Evolutionary conservation across 2,113 vertebrate genomes (phyloP), one percentile per base, ranked within the genome.

Genomic region (Ellobius talpinus): DNA sequence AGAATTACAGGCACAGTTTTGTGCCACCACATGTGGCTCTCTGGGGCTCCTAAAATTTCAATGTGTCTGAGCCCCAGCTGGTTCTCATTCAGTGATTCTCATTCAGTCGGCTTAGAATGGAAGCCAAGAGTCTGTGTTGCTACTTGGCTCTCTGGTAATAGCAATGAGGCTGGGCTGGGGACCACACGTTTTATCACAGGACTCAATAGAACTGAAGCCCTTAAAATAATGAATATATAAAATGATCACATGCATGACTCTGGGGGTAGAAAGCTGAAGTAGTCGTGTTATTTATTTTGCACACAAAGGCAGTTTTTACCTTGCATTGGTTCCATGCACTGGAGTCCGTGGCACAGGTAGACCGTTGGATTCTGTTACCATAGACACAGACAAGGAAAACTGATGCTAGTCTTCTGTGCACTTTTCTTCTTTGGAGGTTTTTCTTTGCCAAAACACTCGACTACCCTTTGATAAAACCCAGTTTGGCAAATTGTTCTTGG

Each of bases 391-490:
- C 94, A 81, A 73, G 47, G 89, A 97, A 95, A 87, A 87, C 23
- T 85, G 93, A 91, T 82, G 24, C 87, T 87, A 66, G 52, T 97
- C 42, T 97, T 94, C 66, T 85, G 36, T 78, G 14, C 89, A 45
- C 11, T 93, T 96, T 95, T 95, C 96, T 68, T 47, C 55, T 26
- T 89, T 72, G 88, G 68, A 92, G 63, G 70, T 52, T 93, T 96
- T 85, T 36, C 94, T 77, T 79, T 96, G 81, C 91, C 73, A 96
- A 58, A 93, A 96, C 96, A 76, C 11, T 74, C 93, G 90, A 82
- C 73, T 93, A 66, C 33, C 29, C 85, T 96, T 96, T 68, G n/a
- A 73, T 82, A 61, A 97, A 96, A 96, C 88, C 86, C 50, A 95
- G 47, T 95, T 97, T 93, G 79, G 90, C 78, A 89, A 36, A 47